Percentiles rank a stretch among this genome's conserved stretches.
Conservation (phyloP, 2,888 invertebrate species). For the Drosophila ochracea region DNA sequence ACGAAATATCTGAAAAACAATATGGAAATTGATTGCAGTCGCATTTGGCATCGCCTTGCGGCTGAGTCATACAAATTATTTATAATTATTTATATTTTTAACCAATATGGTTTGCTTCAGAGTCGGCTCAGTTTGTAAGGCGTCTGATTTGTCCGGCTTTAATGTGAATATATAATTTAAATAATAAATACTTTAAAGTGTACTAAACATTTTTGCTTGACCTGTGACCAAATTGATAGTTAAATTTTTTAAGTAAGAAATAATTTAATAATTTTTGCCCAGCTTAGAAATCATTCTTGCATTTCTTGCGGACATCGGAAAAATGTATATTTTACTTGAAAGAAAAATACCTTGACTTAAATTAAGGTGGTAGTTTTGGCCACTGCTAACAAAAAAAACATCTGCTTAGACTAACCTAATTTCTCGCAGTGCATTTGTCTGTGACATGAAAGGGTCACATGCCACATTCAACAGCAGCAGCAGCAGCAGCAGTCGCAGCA, state of each 20-base stretch:
- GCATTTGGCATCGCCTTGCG: background rate
- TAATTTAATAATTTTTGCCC: background rate
- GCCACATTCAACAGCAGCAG: conserved; percentile 56
- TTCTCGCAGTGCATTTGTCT: conserved; percentile 53
- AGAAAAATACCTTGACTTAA: background rate
- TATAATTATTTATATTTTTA: background rate
- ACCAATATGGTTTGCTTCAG: background rate
- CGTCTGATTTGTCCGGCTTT: background rate
- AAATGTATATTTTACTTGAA: background rate
- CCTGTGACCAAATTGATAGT: background rate
- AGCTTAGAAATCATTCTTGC: background rate
- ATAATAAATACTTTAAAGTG: background rate
- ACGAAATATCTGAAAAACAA: background rate
- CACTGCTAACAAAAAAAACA: background rate
- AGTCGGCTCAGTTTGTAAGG: background rate
- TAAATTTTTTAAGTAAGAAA: background rate
- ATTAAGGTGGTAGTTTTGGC: background rate
- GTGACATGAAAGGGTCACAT: conserved; percentile 69
- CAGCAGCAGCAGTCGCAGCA: conserved; percentile 43
- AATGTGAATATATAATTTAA: background rate
- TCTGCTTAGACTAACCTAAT: background rate
- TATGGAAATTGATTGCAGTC: background rate
- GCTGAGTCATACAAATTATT: background rate
- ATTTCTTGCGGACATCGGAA: background rate
- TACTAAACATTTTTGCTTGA: too few relatives aligned